Evolutionary conservation across 2,797 vertebrate genomes (phyloP).

Genomic region (Periparus ater): DNA sequence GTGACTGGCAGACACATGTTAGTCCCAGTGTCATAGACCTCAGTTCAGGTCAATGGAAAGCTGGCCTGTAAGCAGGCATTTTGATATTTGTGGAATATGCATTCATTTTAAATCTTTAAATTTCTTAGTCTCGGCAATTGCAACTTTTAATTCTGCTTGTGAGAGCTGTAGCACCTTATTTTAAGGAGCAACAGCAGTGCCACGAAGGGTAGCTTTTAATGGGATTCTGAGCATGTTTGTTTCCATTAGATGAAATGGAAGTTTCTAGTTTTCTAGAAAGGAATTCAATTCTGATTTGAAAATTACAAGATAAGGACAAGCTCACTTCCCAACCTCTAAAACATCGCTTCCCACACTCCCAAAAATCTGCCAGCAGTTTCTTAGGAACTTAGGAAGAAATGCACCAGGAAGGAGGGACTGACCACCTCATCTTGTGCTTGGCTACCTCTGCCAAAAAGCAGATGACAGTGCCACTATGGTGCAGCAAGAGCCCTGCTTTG

Average conservation of each 20-base stretch:
- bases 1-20: rapidly evolving
- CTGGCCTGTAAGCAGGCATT: neutral
- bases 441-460: neutral
- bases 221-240: neutral
- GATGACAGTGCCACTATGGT: neutral
- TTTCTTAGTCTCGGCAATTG: neutral
- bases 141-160: neutral
- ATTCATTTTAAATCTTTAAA: neutral
- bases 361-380: too few species aligned
- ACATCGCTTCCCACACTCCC: too few species aligned
- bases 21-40: neutral
- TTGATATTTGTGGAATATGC: neutral
- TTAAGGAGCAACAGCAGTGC: neutral
- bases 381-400: neutral
- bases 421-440: neutral
- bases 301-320: too few species aligned
- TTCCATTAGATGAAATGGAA: neutral
- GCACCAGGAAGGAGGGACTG: neutral
- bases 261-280: too few species aligned
- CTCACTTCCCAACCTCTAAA: too few species aligned
- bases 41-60: neutral
- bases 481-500: neutral
- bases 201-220: rapidly evolving
- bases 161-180: neutral
- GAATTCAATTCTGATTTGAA: too few species aligned